Evolutionary conservation across 2,797 vertebrate genomes (phyloP).

Genomic region (Pygocentrus nattereri): DNA sequence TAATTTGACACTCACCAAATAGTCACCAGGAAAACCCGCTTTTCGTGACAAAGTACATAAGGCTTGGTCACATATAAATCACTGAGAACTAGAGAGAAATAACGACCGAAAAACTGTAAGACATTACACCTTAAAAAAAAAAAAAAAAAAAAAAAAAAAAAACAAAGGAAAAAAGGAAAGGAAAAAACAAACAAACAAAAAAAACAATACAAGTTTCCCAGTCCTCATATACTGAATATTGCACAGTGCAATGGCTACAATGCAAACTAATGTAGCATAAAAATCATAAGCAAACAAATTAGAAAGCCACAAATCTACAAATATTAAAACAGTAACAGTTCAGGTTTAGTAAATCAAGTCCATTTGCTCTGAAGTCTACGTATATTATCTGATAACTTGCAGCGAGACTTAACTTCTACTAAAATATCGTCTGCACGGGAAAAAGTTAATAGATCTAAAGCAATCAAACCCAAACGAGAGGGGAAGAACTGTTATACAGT

Average conservation of each 20-base stretch:
- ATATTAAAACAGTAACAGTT: conserved; percentile 92
- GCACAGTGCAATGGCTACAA: conserved; percentile 99
- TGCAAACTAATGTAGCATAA: conserved; percentile 97
- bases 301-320: conserved; percentile 87
- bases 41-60: conserved; percentile 99
- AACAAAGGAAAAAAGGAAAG: no score
- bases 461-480: conserved; percentile 72
- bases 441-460: conserved; percentile 66
- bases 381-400: conserved; percentile 88
- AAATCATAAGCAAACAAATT: conserved; percentile 82
- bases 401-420: conserved; percentile 88
- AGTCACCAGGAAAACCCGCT: conserved; percentile 99
- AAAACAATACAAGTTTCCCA: conserved; percentile 88
- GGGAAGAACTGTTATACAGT: conserved; percentile 81
- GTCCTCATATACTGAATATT: conserved; percentile 99
- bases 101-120: conserved; percentile 94
- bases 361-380: conserved; percentile 85
- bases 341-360: conserved; percentile 87
- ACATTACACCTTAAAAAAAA: conserved; percentile 90
- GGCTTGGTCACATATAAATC: conserved; percentile 99
- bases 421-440: conserved; percentile 55
- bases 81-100: conserved; percentile 98
- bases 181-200: conserved; percentile 6
- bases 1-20: conserved; percentile 99
- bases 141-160: conserved; percentile 83